Evolutionary conservation across 2,888 invertebrate species (phyloP), one percentile per base, ranked within the genome.

Genomic region (Drosophila pegasa): DNA sequence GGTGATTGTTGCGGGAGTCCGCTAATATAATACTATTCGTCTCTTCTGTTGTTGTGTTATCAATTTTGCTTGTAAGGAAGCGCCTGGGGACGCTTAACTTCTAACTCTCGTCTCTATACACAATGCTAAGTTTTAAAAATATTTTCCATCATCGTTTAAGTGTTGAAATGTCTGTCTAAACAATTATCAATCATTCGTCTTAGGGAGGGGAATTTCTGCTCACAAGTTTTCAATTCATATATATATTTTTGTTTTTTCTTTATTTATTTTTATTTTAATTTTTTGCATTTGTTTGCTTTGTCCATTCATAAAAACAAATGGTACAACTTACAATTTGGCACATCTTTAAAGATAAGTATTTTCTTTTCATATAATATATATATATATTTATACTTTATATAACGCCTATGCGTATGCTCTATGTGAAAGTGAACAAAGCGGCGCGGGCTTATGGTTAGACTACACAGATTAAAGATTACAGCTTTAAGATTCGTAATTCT

Each of bases 321-420:
- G 78, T 83, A 88, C 89, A 90, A 90, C 91, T 89, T 91, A 91
- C 91, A 91, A 91, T 91, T 91, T 91, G 91, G 91, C 91, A 91
- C 91, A 91, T 90, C 87, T 80, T 88, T 83, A 80, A 84, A 88
- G 88, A 83, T 88, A 87, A 83, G 81, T 83, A 81, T 90, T 89
- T 85, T 61, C 56, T 72, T 12, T 25, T 25, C 59, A 58, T 71
- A 58, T 73, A 74, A 63, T 66, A 75, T 83, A 73, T 87, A 54
- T 72, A n/a, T 73, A 65, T 79, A 85, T 82, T 83, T 86, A 79
- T 88, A 81, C 43, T 86, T 73, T 73, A 76, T 73, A 63, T 74
- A 76, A 80, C 74, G 85, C 80, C 70, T 76, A 71, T 62, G 80
- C 82, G 66, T 67, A 73, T 77, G 83, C 84, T 80, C 84, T 83